Conservation (phyloP, 2,888 invertebrate species). For the Leptothorax acervorum region DNA sequence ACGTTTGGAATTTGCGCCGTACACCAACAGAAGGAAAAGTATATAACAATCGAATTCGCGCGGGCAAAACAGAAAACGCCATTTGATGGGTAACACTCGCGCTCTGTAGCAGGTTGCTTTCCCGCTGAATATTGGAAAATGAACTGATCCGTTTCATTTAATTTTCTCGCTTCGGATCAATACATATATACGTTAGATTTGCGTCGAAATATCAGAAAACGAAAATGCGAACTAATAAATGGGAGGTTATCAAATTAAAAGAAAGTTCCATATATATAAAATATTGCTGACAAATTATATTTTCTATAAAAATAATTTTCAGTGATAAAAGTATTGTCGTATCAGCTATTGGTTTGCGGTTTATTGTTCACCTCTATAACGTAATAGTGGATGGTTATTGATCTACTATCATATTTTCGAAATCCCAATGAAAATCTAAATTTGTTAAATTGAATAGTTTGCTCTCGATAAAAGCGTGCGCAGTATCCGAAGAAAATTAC, state of each 20-base stretch:
- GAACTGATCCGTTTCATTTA: constrained; percentile 42
- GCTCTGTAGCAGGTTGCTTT: neutral
- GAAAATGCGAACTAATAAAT: neutral
- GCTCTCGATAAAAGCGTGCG: neutral
- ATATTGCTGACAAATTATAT: neutral
- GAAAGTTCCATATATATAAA: neutral
- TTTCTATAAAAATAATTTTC: neutral
- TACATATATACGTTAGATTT: constrained; percentile 10
- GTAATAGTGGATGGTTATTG: neutral
- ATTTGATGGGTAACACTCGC: constrained; percentile 5
- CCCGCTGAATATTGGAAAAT: constrained; percentile 40
- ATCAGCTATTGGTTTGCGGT: neutral
- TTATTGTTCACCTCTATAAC: neutral
- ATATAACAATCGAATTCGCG: constrained; percentile 25
- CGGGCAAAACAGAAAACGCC: constrained; percentile 29
- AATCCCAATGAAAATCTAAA: neutral
- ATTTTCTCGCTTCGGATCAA: constrained; percentile 14
- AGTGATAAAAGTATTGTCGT: neutral
- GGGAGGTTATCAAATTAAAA: neutral
- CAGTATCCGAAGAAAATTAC: neutral
- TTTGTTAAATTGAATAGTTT: neutral
- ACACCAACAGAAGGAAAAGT: neutral
- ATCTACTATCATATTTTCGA: neutral
- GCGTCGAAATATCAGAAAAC: neutral
- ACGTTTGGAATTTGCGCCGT: neutral